Evolutionary conservation across 2,113 vertebrate species (phyloP).

Genomic region (Murina feae): DNA sequence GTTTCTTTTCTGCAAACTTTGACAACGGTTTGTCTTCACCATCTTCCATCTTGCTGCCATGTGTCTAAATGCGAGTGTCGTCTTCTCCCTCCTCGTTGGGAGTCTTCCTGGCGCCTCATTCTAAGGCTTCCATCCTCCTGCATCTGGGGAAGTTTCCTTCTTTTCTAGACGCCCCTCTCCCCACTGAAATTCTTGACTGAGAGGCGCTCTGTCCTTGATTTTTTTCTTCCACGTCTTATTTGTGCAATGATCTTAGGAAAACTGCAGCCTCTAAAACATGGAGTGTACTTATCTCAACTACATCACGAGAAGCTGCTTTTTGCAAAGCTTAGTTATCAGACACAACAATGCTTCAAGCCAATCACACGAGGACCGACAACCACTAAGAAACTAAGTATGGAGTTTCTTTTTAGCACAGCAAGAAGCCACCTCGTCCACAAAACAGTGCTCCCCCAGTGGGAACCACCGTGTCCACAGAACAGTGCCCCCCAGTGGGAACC

Average conservation of each 20-base stretch:
- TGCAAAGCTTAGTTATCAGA: background rate
- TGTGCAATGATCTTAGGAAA: background rate
- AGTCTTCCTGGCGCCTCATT: background rate
- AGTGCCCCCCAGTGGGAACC: too few species aligned
- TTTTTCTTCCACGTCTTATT: background rate
- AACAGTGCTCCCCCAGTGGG: too few species aligned
- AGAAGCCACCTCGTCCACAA: background rate
- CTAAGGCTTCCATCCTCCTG: background rate
- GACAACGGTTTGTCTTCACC: background rate
- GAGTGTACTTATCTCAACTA: background rate
- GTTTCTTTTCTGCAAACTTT: background rate
- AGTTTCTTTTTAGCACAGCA: background rate
- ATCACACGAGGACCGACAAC: constrained; percentile 40
- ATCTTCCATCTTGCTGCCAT: background rate
- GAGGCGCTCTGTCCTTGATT: background rate
- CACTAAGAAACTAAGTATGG: background rate
- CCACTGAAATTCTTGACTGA: background rate
- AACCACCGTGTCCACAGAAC: too few species aligned
- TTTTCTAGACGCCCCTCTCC: background rate
- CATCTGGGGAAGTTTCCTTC: background rate
- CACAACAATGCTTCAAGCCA: background rate
- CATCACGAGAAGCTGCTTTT: background rate
- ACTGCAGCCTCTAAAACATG: background rate
- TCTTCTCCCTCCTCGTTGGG: background rate
- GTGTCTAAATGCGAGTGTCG: background rate